Evolutionary conservation across 1,140 invertebrate species (phyloP).

Genomic region (Bombus consobrinus): DNA sequence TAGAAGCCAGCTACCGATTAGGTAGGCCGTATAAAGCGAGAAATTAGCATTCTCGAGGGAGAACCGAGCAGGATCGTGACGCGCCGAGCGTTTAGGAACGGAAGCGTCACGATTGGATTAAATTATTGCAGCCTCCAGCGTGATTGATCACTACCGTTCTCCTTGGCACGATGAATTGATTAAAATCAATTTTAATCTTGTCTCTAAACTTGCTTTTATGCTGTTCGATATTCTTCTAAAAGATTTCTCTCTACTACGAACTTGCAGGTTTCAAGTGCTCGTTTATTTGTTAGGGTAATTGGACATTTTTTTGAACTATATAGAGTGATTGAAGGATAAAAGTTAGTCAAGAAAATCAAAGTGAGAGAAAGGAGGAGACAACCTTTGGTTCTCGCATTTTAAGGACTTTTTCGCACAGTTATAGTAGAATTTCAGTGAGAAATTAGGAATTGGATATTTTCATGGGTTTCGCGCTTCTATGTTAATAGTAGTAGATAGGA

Average conservation of each 20-base stretch:
- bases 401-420: too few relatives aligned
- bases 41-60: constrained; percentile 31
- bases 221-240: background rate
- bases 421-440: too few relatives aligned
- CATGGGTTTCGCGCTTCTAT: too few relatives aligned
- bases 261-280: too few relatives aligned
- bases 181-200: background rate
- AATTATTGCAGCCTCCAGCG: constrained; percentile 13
- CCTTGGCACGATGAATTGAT: background rate
- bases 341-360: too few relatives aligned
- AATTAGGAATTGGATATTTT: too few relatives aligned
- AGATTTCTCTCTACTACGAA: background rate
- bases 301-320: too few relatives aligned
- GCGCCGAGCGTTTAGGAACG: background rate
- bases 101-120: constrained; percentile 16
- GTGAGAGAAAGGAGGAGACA: too few relatives aligned
- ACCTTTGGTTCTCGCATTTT: too few relatives aligned
- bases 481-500: too few relatives aligned
- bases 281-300: too few relatives aligned
- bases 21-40: background rate
- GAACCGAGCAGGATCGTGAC: background rate
- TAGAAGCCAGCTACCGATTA: constrained; percentile 26
- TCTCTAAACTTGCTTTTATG: background rate
- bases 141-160: constrained; percentile 10
- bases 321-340: too few relatives aligned